These are phyloP conservation scores for Drosophila parabipectinata DNA, from an alignment of 1,140 invertebrate genomes.

Conservation along the genomic window DNA sequence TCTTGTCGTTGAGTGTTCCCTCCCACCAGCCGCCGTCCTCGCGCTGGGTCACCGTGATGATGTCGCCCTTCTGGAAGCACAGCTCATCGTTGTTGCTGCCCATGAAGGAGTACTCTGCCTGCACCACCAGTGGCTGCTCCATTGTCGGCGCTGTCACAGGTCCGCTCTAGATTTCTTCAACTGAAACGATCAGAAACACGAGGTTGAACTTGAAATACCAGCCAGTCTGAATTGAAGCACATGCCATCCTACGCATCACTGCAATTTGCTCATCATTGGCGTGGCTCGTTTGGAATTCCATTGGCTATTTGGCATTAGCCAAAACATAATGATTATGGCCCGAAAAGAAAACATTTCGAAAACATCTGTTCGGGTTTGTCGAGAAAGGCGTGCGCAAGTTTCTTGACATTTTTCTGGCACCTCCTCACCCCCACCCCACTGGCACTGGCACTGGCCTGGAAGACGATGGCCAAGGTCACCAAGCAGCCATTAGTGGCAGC, in stretches of 20 bases:
- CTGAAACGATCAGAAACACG: conserved; percentile 27
- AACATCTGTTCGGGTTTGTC: conserved; percentile 58
- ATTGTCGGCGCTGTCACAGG: conserved; percentile 48
- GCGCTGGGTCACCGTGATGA: conserved; percentile 96
- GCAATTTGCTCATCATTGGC: conserved; percentile 40
- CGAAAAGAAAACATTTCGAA: conserved; percentile 38
- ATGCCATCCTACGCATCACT: conserved; percentile 50
- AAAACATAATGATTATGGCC: conserved; percentile 50
- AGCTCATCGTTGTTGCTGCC: conserved; percentile 98
- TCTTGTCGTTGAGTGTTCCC: conserved; percentile 96
- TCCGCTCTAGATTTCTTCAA: conserved; percentile 52
- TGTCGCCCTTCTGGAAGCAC: conserved; percentile 97
- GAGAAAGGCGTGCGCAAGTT: conserved; percentile 48
- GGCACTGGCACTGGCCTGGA: conserved; percentile 59
- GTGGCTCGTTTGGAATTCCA: conserved; percentile 45
- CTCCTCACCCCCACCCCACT: conserved; percentile 12
- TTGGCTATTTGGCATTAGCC: conserved; percentile 37
- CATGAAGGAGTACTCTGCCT: conserved; percentile 96
- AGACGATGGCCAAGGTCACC: conserved; percentile 66
- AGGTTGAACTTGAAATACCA: conserved; percentile 76
- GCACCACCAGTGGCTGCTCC: conserved; percentile 90
- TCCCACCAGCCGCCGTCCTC: conserved; percentile 99
- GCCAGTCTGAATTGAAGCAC: conserved; percentile 29
- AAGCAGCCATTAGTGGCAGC: conserved; percentile 27
- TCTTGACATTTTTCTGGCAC: conserved; percentile 61